phyloP scores from a whole-genome alignment of 2,888 invertebrate genomes.

The Gastrophysa polygoni region DNA sequence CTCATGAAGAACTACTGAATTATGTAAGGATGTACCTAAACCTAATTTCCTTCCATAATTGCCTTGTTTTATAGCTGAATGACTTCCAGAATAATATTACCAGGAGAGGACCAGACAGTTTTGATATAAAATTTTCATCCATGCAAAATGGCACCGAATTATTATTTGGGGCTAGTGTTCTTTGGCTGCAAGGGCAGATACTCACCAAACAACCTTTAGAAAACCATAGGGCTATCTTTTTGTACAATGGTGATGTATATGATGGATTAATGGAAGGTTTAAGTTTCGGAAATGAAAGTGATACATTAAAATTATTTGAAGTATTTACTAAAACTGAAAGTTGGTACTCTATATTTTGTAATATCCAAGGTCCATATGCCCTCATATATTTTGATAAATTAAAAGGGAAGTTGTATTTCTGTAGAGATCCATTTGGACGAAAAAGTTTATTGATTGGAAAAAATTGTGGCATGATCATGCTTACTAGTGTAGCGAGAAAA shows the following conservation, averaged over 20 bases:
- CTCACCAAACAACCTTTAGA: constrained; percentile 73
- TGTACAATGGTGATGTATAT: constrained; percentile 93
- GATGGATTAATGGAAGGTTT: constrained; percentile 54
- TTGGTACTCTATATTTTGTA: constrained; percentile 46
- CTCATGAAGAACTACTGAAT: constrained; percentile 16
- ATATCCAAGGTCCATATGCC: constrained; percentile 82
- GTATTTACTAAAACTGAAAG: constrained; percentile 50
- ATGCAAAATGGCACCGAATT: constrained; percentile 38
- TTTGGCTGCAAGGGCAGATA: constrained; percentile 83
- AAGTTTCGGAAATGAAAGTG: constrained; percentile 52
- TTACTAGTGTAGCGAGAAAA: constrained; percentile 66
- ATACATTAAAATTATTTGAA: constrained; percentile 63
- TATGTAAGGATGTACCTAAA: constrained; percentile 16
- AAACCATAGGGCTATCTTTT: constrained; percentile 66
- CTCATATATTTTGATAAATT: constrained; percentile 75
- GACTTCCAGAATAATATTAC: constrained; percentile 51
- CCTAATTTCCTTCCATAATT: constrained; percentile 9
- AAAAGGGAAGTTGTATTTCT: constrained; percentile 72
- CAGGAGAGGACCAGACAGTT: constrained; percentile 66
- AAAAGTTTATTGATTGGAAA: constrained; percentile 77
- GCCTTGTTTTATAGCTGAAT: constrained; percentile 45
- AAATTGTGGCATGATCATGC: constrained; percentile 52
- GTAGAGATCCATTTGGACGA: constrained; percentile 84
- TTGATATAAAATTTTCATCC: constrained; percentile 33
- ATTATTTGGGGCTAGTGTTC: constrained; percentile 63